These are phyloP conservation scores for Luperina testacea DNA, from an alignment of 2,888 invertebrate species.

Conservation along the genomic window DNA sequence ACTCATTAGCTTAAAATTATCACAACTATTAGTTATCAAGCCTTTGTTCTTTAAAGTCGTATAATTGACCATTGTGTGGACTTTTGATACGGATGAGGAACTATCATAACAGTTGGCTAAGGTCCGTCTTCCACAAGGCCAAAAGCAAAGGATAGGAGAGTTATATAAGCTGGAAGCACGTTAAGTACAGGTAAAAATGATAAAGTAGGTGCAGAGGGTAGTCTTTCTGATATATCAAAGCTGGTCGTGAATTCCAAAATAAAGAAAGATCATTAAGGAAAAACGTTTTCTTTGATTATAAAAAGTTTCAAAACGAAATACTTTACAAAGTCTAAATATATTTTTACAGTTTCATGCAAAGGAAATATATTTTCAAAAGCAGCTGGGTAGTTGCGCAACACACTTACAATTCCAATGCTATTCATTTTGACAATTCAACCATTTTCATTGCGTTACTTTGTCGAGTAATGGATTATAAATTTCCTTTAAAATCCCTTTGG, in stretches of 20 bases:
- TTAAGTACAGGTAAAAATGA: background rate
- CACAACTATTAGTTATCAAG: conserved; percentile 41
- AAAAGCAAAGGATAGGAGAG: background rate
- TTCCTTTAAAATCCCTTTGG: too few species aligned
- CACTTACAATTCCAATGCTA: background rate
- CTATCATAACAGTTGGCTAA: conserved; percentile 14
- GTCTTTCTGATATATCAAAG: background rate
- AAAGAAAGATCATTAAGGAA: background rate
- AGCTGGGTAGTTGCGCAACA: background rate
- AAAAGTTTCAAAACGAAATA: background rate
- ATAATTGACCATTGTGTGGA: conserved; percentile 34
- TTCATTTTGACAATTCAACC: background rate
- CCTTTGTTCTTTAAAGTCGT: conserved; percentile 49
- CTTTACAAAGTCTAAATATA: background rate
- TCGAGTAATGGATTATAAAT: background rate
- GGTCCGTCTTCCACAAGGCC: conserved; percentile 13
- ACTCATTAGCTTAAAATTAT: conserved; percentile 61
- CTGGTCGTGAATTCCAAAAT: background rate
- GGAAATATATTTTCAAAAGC: background rate
- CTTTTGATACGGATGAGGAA: conserved; percentile 24
- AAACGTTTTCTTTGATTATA: background rate
- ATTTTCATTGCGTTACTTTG: background rate
- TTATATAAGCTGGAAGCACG: background rate
- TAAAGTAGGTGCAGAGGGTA: background rate
- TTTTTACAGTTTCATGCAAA: background rate